Base-by-base conservation (phyloP, 2,888 invertebrate species). In the Pseudoips prasinana region DNA sequence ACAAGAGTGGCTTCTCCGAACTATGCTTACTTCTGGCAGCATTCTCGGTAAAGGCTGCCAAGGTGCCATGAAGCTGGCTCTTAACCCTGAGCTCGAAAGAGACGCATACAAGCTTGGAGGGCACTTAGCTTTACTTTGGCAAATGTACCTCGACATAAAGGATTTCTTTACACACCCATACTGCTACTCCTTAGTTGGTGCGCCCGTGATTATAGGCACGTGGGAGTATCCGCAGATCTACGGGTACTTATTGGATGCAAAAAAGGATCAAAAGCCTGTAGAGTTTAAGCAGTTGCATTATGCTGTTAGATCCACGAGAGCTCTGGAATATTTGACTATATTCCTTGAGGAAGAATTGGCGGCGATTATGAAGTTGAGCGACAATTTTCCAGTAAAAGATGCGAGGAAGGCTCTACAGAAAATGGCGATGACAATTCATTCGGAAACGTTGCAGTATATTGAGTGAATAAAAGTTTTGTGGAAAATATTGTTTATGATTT, bases 171-270 rank as follows among this genome's bases (percentile, higher is more conserved):
- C 73, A 0, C 84, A 87, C 22, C 86, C 85, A 0, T 67, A 81
- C 47, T 79, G 82, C 0, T 87, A 76, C 46, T 86, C 87, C 0
- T 53, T 83, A 8, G 83, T 85, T 1, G 78, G 85, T 0, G 81
- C 85, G 0, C 87, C 87, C 2, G 76, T 80, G 0, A 75, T 69
- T 0, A 42, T 79, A 4, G 87, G 83, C 1, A 20, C 83, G 10
- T 87, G 87, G 87, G 87, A 87, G 36, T 86, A 87, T 29, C 87
- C 87, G 0, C 71, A 73, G 0, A 45, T 87, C 1, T 87, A 85
- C 32, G 76, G 78, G 0, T 73, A 74, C 24, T n/a, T 20, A n/a
- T 14, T 73, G 8, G 72, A 82, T 31, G 58, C 84, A 0, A 82
- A 72, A 31, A 2, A 82, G 1, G 73, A 80, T 10, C 69, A 72